phyloP scores from a whole-genome alignment of 2,113 vertebrate species.

The Salvelinus namaycush region DNA sequence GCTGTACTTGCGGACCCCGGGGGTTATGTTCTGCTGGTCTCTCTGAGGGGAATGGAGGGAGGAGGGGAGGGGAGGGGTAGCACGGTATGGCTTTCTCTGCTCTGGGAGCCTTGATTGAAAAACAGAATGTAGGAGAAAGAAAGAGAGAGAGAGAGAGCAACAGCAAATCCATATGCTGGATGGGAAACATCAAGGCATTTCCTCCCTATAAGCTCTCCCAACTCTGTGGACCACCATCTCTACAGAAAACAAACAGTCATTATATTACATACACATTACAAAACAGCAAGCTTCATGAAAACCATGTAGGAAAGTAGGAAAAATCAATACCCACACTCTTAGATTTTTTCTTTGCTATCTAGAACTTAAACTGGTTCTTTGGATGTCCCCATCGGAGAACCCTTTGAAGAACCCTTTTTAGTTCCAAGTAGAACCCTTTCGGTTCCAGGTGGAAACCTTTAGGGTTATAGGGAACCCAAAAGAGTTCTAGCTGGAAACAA shows the following conservation, averaged over 20 bases:
- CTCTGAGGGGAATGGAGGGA: constrained; percentile 1
- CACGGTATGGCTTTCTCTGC: constrained; percentile 9
- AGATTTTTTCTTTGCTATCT: no score
- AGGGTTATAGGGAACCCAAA: no score
- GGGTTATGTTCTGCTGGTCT: neutral
- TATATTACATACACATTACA: neutral
- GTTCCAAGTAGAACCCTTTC: no score
- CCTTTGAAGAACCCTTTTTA: no score
- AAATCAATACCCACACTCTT: neutral
- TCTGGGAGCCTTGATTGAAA: neutral
- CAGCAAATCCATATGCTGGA: neutral
- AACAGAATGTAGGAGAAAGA: constrained; percentile 11
- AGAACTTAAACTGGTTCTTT: no score
- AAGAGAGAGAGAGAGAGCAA: neutral
- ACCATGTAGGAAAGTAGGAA: neutral
- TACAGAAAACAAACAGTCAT: neutral
- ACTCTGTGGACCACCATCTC: neutral
- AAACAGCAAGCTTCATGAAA: neutral
- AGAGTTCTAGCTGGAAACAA: no score
- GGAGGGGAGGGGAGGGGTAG: neutral
- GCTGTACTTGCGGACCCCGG: constrained; percentile 18
- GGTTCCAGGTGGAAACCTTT: no score
- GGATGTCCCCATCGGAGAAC: no score
- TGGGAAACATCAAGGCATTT: constrained; percentile 4
- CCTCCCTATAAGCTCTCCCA: neutral